phyloP scores from a whole-genome alignment of 2,797 vertebrate species.

The Arctocebus calabarensis region DNA sequence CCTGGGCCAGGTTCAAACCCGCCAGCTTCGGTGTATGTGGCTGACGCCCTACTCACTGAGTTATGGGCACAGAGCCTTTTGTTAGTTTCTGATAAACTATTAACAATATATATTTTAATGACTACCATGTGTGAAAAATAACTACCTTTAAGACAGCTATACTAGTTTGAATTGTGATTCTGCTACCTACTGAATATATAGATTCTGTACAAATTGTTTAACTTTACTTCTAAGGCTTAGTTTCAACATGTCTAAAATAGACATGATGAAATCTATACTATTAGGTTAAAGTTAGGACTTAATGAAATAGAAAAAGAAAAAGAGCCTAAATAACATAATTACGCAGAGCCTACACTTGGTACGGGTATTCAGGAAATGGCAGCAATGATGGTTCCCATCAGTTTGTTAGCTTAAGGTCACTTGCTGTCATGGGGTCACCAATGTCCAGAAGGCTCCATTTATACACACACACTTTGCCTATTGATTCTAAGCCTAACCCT shows the following conservation, averaged over 20 bases:
- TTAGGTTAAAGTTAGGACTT: background rate
- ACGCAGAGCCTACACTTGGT: background rate
- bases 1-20: too few species aligned
- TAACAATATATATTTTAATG: background rate
- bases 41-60: too few species aligned
- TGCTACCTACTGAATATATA: background rate
- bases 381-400: background rate
- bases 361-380: background rate
- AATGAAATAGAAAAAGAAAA: background rate
- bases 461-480: background rate
- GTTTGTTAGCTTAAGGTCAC: background rate
- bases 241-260: background rate
- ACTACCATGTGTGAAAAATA: background rate
- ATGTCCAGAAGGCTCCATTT: background rate
- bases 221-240: background rate
- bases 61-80: background rate
- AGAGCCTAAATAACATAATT: background rate
- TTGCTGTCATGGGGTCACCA: background rate
- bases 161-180: background rate
- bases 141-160: background rate
- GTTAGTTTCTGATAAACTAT: background rate
- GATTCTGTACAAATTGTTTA: background rate
- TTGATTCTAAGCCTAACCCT: background rate
- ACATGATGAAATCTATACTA: background rate
- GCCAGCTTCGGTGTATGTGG: too few species aligned